phyloP scores from a whole-genome alignment of 1,140 invertebrate species.

The Linepithema humile region DNA sequence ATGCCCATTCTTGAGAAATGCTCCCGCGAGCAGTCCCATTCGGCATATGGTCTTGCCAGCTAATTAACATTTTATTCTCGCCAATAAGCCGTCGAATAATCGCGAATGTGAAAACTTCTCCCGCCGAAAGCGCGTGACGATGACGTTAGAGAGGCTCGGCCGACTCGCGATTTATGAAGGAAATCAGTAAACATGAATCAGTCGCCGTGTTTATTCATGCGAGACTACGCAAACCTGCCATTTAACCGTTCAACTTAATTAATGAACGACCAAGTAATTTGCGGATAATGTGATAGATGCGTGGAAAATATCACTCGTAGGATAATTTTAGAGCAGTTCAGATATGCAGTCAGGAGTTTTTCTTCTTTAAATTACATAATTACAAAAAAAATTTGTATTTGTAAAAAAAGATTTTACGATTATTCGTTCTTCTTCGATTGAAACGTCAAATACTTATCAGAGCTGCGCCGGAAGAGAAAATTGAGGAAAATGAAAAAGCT shows the following conservation, averaged over 20 bases:
- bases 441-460: background rate
- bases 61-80: constrained; percentile 53
- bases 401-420: too few species aligned
- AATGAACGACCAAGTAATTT: background rate
- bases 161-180: background rate
- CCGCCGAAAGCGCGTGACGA: background rate
- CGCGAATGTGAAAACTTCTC: background rate
- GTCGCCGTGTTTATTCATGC: background rate
- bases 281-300: background rate
- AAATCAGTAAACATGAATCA: background rate
- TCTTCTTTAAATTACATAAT: background rate
- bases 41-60: background rate
- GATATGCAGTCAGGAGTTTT: background rate
- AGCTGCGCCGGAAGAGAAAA: background rate
- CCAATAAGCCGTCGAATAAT: background rate
- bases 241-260: background rate
- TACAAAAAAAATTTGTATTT: background rate
- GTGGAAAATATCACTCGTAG: background rate
- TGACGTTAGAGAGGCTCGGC: background rate
- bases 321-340: background rate
- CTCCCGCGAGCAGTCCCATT: background rate
- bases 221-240: background rate
- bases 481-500: background rate
- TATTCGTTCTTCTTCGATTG: background rate
- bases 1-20: constrained; percentile 41